Base-by-base conservation (phyloP, 2,888 invertebrate species). In the Ceramica pisi region DNA sequence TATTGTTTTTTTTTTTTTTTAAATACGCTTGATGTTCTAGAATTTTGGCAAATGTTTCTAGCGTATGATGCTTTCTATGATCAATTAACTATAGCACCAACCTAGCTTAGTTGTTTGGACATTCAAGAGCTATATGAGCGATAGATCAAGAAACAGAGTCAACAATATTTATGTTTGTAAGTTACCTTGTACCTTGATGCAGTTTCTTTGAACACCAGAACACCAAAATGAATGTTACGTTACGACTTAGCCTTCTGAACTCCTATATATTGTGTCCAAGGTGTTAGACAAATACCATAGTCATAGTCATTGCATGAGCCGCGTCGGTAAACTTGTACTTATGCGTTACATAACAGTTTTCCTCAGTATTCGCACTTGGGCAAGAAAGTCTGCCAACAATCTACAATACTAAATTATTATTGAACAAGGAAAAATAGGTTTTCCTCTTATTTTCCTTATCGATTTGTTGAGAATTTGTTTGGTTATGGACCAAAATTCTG, bases 401-500 rank as follows among this genome's bases (percentile, higher is more conserved):
- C 23, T 46, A 50, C 51, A 38, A 35, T 53, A 56, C 51, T 44
- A 61, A 71, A 78, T 64, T 50, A 63, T 23, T 72, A 21, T 38
- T 61, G 26, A 60, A 82, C 60, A 57, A 82, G 82, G 82, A 78
- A 82, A 81, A 62, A 35, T 46, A 19, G 14, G 1, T 67, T 71
- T 64, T 61, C 51, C 67, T 64, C 44, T 63, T 56, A 21, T 67
- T 78, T 67, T 78, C 72, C 78, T 67, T 66, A 78, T 70, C 21
- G 26, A 44, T 64, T 56, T 64, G 59, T 48, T 41, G 41, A 35
- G n/a, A 59, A 55, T 57, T 48, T 46, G 31, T 44, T 65, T 66
- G 57, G 26, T 14, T 67, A 12, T 31, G 23, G 21, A 19, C n/a
- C 3, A 41, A 59, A 77, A 63, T 14, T 50, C 41, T 65, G 35